Percentiles rank a stretch among this genome's conserved stretches.
Conservation (phyloP, 2,797 vertebrate species). For the Pseudopleuronectes americanus region DNA sequence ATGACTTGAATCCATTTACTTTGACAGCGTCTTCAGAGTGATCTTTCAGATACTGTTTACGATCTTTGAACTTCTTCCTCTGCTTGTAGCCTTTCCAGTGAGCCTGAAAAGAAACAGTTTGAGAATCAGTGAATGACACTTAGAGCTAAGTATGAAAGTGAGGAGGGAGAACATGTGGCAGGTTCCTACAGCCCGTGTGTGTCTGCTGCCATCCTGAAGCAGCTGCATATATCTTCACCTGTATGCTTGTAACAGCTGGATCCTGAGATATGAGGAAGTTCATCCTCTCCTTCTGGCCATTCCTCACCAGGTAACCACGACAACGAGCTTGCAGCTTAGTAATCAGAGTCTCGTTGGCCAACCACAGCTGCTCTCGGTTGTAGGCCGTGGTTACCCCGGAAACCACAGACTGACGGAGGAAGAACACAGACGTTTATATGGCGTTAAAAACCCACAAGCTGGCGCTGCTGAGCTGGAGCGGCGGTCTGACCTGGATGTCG, state of each 20-base stretch:
- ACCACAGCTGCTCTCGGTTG: slow-evolving; percentile 96
- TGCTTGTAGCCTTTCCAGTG: slow-evolving; percentile 95
- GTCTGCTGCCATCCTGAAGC: no score
- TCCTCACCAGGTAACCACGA: slow-evolving; percentile 92
- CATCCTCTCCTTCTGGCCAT: slow-evolving; percentile 86
- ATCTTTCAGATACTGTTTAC: slow-evolving; percentile 88
- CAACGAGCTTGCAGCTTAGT: slow-evolving; percentile 93
- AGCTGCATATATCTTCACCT: slow-evolving; percentile 80
- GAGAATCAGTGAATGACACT: no score
- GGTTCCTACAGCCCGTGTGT: background rate
- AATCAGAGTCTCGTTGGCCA: slow-evolving; percentile 94
- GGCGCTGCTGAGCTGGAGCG: background rate
- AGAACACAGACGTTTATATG: background rate
- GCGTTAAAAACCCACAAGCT: background rate
- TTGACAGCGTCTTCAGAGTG: slow-evolving; percentile 91
- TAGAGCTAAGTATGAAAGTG: no score
- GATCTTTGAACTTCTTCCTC: slow-evolving; percentile 88
- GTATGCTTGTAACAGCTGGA: slow-evolving; percentile 92
- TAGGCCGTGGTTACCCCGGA: slow-evolving; percentile 96
- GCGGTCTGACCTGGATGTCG: slow-evolving; percentile 90
- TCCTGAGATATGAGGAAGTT: slow-evolving; percentile 90
- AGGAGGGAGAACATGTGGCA: background rate
- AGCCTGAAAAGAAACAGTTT: slow-evolving; percentile 78
- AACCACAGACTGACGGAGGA: slow-evolving; percentile 86
- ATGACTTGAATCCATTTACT: slow-evolving; percentile 73